Evolutionary conservation across 2,888 invertebrate genomes (phyloP), one percentile per base, ranked within the genome.

Genomic region (Flabesymbios commensalis): DNA sequence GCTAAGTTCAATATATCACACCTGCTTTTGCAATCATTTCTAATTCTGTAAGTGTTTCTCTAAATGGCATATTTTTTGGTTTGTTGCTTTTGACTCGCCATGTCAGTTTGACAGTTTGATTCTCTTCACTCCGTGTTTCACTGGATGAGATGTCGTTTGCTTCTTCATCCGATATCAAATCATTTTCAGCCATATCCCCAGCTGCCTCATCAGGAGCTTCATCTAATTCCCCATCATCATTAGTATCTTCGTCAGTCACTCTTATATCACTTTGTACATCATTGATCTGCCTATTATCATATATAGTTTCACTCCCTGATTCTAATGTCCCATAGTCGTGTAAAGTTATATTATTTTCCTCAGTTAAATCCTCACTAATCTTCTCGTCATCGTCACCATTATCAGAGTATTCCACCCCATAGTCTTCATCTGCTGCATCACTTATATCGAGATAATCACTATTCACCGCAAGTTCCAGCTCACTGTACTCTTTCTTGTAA

Each of bases 401-500:
- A 4, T n/a, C 45, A 14, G 17, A 39, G 10, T 17, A 17, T 39
- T 39, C 14, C 10, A 39, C 39, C n/a, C n/a, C n/a, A n/a, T n/a
- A n/a, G n/a, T 14, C 39, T 17, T 39, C 39, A 24, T 53, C 39
- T 10, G 19, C 36, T 10, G n/a, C 43, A 7, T 22, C 19, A 5
- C 10, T 10, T 26, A 42, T 47, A 17, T 36, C 49, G 28, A 26
- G 28, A 24, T 17, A 45, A 22, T 17, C 10, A 24, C 32, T 31
- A 3, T 61, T 53, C 14, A 57, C 19, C 24, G 52, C 53, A 43
- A 60, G 57, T 33, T 62, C 56, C 29, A 48, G 22, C 22, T 60
- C 60, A 24, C 29, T 59, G 43, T 57, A 59, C 42, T 70, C 69
- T 41, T 91, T 92, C 24, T 90, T 90, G 83, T 93, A 93, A 72